Evolutionary conservation across 2,113 vertebrate genomes (phyloP).

Genomic region (Halichoeres trimaculatus): DNA sequence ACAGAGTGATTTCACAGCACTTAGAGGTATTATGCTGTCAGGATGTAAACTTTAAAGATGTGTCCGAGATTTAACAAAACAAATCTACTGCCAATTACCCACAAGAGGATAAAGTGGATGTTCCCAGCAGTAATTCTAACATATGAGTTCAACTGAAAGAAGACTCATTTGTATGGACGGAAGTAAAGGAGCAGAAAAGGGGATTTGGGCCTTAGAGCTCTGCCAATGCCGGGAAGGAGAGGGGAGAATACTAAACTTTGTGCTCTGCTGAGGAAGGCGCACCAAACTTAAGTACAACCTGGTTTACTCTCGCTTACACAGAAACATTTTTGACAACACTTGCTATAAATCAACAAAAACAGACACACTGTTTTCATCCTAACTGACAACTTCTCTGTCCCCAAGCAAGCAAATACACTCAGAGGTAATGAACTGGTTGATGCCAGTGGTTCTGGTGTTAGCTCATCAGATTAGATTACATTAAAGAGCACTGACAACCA

Average conservation of each 20-base stretch:
- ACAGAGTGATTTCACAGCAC: slow-evolving; percentile 44
- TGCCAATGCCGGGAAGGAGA: slow-evolving; percentile 45
- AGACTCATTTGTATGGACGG: slow-evolving; percentile 75
- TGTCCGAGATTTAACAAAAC: slow-evolving; percentile 63
- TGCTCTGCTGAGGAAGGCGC: slow-evolving; percentile 31
- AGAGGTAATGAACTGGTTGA: slow-evolving; percentile 51
- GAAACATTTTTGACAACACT: slow-evolving; percentile 1
- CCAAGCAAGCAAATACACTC: not conserved
- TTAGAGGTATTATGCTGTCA: slow-evolving; percentile 60
- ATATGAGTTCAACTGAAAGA: slow-evolving; percentile 56
- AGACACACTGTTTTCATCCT: not conserved
- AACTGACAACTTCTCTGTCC: not conserved
- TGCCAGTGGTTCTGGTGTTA: slow-evolving; percentile 54
- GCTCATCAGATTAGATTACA: slow-evolving; percentile 61
- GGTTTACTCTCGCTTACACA: not conserved
- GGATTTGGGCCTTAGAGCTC: slow-evolving; percentile 64
- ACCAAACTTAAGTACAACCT: slow-evolving; percentile 35
- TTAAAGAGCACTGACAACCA: slow-evolving; percentile 39
- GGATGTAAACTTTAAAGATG: slow-evolving; percentile 64
- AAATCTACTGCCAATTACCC: slow-evolving; percentile 64
- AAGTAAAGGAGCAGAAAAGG: slow-evolving; percentile 55
- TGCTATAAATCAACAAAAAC: slow-evolving; percentile 14
- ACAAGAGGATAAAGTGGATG: slow-evolving; percentile 49
- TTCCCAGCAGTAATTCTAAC: slow-evolving; percentile 55
- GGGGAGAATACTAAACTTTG: slow-evolving; percentile 68